These are phyloP conservation scores for Phaedon cochleariae DNA, from an alignment of 2,888 invertebrate species.

Conservation along the genomic window DNA sequence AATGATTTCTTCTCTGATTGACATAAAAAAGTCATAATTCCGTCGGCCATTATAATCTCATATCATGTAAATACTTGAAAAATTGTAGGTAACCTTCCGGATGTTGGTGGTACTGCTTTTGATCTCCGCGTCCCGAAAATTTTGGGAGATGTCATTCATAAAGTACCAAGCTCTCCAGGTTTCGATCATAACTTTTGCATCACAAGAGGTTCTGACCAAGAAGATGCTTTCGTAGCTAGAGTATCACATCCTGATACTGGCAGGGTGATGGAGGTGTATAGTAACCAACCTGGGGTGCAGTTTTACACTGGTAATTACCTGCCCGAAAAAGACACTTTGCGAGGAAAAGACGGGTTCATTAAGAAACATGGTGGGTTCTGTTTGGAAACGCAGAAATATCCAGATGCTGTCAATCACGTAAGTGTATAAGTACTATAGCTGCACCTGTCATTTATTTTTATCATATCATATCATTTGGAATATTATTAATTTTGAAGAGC, in stretches of 20 bases:
- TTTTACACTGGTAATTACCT: slow-evolving; percentile 86
- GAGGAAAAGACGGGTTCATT: slow-evolving; percentile 48
- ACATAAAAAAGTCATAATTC: too few species aligned
- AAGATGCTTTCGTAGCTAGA: slow-evolving; percentile 71
- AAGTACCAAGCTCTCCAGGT: slow-evolving; percentile 72
- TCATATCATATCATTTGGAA: too few species aligned
- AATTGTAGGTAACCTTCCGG: slow-evolving; percentile 70
- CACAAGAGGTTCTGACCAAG: slow-evolving; percentile 66
- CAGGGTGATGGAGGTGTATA: slow-evolving; percentile 74
- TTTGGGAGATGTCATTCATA: slow-evolving; percentile 72
- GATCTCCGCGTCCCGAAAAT: slow-evolving; percentile 76
- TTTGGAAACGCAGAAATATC: slow-evolving; percentile 91
- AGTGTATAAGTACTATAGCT: too few species aligned
- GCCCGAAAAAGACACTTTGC: slow-evolving; percentile 64
- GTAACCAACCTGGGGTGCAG: slow-evolving; percentile 90
- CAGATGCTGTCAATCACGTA: slow-evolving; percentile 87
- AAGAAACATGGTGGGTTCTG: slow-evolving; percentile 75
- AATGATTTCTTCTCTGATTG: too few species aligned
- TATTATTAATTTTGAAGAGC: too few species aligned
- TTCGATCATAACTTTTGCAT: slow-evolving; percentile 87
- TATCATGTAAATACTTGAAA: not conserved
- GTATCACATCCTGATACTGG: slow-evolving; percentile 75
- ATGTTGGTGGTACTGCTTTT: slow-evolving; percentile 75
- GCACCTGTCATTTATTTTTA: too few species aligned
- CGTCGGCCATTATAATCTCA: too few species aligned